Base-by-base conservation (phyloP, 1,140 invertebrate species). In the Tenebrio molitor region DNA sequence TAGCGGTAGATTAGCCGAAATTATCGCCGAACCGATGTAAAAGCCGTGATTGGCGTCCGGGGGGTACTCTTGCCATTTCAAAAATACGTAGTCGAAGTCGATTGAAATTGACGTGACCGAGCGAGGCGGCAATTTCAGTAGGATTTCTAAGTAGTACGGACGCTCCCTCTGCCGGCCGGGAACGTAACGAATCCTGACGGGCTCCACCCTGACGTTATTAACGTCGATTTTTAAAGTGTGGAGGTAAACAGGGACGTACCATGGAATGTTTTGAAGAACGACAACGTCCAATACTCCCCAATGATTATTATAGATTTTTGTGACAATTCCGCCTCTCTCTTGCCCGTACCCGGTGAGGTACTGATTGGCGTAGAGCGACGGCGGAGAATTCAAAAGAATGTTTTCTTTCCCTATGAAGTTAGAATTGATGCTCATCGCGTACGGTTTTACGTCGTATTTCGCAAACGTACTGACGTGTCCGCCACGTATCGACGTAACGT, bases 11-110 rank as follows among this genome's bases (percentile, higher is more conserved):
- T 90, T 85, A 2, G 91, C 90, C 58, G 91, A 91, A 14, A 99
- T 88, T 23, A 96, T 87, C 19, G 96, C 92, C 33, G 95, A 91
- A 3, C 93, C 93, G 81, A 97, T 89, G 80, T 97, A 97, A 85
- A 97, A 98, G 0, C 97, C 98, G 86, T 99, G 97, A 89, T 99
- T 98, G 1, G 97, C 97, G 90, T 99, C 98, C 1, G 98, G 97
- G 33, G 97, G 97, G 86, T 99, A 99, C 85, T 99, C 97, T 79
- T 97, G 95, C 97, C 97, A 99, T 84, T 98, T 98, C 0, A 99
- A 86, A 81, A 99, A 96, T 16, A 95, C 91, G 84, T 95, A 95
- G 82, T 98, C 95, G 86, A 98, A 97, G 77, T 97, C 91, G 67
- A 98, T 89, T 7, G 90, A 93, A 44, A 99, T 88, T 72, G 92